Conservation (phyloP, 1,140 invertebrate species). For the Trichomalopsis sarcophagae region DNA sequence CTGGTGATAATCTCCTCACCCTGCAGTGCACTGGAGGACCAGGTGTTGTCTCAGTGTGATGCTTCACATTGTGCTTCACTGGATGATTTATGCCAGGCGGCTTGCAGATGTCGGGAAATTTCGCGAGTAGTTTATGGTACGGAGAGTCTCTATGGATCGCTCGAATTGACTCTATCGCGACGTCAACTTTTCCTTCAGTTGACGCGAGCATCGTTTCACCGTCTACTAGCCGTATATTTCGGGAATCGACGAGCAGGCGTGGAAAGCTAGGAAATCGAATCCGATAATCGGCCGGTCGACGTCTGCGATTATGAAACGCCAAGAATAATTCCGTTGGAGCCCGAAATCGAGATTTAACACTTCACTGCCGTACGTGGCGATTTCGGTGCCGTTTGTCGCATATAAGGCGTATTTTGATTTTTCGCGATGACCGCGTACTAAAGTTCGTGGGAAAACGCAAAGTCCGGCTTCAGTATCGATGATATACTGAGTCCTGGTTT, state of each 20-base stretch:
- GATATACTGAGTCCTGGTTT: background rate
- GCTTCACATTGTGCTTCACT: no score
- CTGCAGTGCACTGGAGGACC: no score
- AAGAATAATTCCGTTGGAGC: background rate
- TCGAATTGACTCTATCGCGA: no score
- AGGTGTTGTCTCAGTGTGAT: no score
- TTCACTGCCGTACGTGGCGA: constrained; percentile 14
- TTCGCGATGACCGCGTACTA: background rate
- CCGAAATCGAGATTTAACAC: constrained; percentile 14
- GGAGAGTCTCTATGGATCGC: no score
- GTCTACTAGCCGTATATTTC: constrained; percentile 21
- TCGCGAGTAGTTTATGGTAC: no score
- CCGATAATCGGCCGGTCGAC: constrained; percentile 32
- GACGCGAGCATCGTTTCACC: no score
- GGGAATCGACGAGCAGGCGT: background rate
- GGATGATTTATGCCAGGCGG: no score
- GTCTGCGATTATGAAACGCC: constrained; percentile 45
- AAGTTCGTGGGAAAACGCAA: background rate
- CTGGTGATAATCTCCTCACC: background rate
- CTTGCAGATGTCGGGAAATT: no score
- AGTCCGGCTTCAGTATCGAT: background rate
- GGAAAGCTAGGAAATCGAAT: no score
- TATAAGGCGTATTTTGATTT: background rate
- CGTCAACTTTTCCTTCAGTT: no score
- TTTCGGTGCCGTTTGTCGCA: constrained; percentile 14